A percentile compares a stretch with the other conserved stretches of the same genome.
These are phyloP conservation scores for Pogoniulus pusillus DNA, from an alignment of 2,797 vertebrate genomes.

Conservation along the genomic window DNA sequence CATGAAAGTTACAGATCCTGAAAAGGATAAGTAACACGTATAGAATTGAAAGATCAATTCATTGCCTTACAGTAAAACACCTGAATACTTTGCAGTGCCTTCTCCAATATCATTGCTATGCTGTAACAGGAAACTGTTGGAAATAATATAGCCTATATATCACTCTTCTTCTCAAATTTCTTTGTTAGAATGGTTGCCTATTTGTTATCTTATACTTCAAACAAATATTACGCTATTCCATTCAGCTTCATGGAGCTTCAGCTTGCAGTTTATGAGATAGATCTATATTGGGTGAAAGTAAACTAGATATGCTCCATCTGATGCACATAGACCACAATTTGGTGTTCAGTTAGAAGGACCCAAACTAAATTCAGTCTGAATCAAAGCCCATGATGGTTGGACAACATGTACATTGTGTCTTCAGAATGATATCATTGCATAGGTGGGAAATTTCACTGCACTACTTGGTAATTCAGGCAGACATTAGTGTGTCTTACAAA, in stretches of 20 bases:
- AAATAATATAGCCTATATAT: not conserved
- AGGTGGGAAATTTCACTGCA: not conserved
- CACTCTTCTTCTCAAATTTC: not conserved
- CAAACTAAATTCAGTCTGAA: not conserved
- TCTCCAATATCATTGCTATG: not conserved
- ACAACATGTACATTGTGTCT: not conserved
- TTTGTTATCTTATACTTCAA: not conserved
- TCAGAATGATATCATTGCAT: not conserved
- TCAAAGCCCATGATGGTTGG: not conserved
- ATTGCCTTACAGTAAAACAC: not conserved
- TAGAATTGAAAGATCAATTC: not conserved
- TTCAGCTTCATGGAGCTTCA: not conserved
- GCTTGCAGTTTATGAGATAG: not conserved
- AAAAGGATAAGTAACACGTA: not conserved
- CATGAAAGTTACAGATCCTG: constrained; percentile 21
- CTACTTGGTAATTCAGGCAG: not conserved
- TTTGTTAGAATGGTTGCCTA: not conserved
- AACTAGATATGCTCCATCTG: not conserved
- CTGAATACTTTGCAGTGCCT: not conserved
- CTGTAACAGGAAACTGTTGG: not conserved
- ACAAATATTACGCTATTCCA: not conserved
- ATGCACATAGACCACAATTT: not conserved
- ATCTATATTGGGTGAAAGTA: not conserved
- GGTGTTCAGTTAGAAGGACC: not conserved
- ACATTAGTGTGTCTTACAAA: not conserved